A percentile compares a stretch with the other conserved stretches of the same genome.
phyloP scores from a whole-genome alignment of 2,113 vertebrate genomes.

The Rutilus rutilus region DNA sequence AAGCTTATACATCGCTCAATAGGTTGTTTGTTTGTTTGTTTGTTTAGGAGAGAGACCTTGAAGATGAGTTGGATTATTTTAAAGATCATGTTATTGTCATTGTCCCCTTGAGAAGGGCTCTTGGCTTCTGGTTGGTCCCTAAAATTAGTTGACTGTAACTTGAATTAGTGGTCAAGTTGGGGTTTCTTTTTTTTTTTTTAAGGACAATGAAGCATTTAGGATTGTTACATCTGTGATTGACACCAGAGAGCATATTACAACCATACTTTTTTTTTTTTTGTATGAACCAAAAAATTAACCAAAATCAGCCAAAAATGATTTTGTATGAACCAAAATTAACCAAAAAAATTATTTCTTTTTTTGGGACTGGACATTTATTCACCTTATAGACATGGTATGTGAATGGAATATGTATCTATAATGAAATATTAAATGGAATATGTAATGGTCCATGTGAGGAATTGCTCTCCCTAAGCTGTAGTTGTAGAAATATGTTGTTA shows the following conservation, averaged over 20 bases:
- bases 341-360: not conserved
- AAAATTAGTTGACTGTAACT: not conserved
- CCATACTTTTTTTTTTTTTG: not conserved
- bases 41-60: not conserved
- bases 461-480: not conserved
- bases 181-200: too few relatives aligned
- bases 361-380: not conserved
- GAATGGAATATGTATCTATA: not conserved
- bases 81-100: not conserved
- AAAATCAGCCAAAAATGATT: too few relatives aligned
- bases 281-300: too few relatives aligned
- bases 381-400: not conserved
- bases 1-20: not conserved
- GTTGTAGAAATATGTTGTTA: not conserved
- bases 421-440: not conserved
- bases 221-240: too few relatives aligned
- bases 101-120: not conserved
- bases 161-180: too few relatives aligned
- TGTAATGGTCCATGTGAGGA: not conserved
- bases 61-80: not conserved
- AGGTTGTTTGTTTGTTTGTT: too few relatives aligned
- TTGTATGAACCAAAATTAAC: too few relatives aligned
- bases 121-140: not conserved
- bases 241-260: too few relatives aligned
- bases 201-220: too few relatives aligned